Base-by-base conservation (phyloP, 2,113 vertebrate genomes). In the Oreotrochilus melanogaster region DNA sequence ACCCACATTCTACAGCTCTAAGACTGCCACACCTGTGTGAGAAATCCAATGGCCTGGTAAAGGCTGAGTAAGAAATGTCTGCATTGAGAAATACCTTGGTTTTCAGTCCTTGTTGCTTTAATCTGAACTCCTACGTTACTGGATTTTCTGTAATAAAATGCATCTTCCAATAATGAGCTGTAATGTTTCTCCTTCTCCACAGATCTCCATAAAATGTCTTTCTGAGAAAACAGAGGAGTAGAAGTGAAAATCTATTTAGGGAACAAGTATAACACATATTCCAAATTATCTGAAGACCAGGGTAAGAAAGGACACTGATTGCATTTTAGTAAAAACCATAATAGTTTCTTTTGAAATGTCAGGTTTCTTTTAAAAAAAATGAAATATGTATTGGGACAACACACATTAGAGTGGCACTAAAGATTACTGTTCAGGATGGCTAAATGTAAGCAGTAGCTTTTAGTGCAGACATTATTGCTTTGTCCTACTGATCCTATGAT, bases 231-330 rank as follows among this genome's bases (percentile, higher is more conserved):
- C 61, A 74, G 30, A 30, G 53, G 78, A 66, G 10, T 18, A 79
- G 57, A 86, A 94, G 47, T 76, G 27, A 91, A 92, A 93, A 66
- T 62, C 51, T 92, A 25, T 37, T 85, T 89, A 76, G 80, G 18
- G 15, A 91, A 53, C 62, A 69, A 67, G 30, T 21, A 47, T 64
- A 89, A 48, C 10, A 35, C 19, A 69, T 84, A 31, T 75, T 95
- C 48, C 62, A 79, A 75, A 64, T 82, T 79, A 94, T 57, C 58
- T 89, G 78, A 89, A 95, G 42, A 72, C 39, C 43, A 56, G 25
- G 11, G 19, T 65, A 87, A 91, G 57, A 37, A 75, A 50, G 47
- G 10, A 67, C 45, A 86, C 71, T 31, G 56, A 86, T 27, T 91
- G 3, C 30, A 66, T 31, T 24, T 64, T 30, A 60, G 37, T 39